Base-by-base conservation (phyloP, 2,797 vertebrate genomes). In the Manis crassicaudata region DNA sequence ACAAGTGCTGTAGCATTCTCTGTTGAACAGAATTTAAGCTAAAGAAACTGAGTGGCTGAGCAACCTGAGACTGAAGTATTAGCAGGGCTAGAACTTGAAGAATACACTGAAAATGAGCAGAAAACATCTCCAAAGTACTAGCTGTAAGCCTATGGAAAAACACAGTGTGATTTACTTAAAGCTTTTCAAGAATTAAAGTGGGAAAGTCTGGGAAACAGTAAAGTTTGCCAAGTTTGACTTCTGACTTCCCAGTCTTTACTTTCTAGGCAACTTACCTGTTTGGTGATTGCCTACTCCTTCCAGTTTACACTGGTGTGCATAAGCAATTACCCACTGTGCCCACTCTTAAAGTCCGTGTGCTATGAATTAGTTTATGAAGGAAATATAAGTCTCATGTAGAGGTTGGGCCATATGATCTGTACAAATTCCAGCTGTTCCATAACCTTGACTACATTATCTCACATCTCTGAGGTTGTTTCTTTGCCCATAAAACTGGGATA, bases 181-280 rank as follows among this genome's bases (percentile, higher is more conserved):
- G 27, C 18, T 96, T 97, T 95, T 88, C 43, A 90, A 85, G 35
- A 85, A 92, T 94, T 86, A 91, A 94, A 85, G 40, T 60, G 29
- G 76, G 27, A 23, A 92, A 92, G 32, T 56, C 6, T 29, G 85
- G 50, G 68, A 83, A 84, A 87, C 7, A 75, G 54, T 60, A 23
- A 88, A 84, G 46, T 89, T 84, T 60, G 20, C 35, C 32, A 95
- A 93, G 8, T 85, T 90, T 89, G 54, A 94, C n/a, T 81, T 92
- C 29, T 76, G 46, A 60, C 11, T 92, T 73, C 83, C 54, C 16
- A 90, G 32, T 83, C n/a, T 12, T 89, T 89, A 76, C 17, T 70
- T 95, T 94, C 46, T 85, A 89, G 43, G 5, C 25, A 60, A 40
- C 54, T 60, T 88, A 63, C 25, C 3, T 1, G 32, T 35, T 81